These are phyloP conservation scores for Psettodes erumei DNA, from an alignment of 2,113 vertebrate genomes.

Conservation along the genomic window DNA sequence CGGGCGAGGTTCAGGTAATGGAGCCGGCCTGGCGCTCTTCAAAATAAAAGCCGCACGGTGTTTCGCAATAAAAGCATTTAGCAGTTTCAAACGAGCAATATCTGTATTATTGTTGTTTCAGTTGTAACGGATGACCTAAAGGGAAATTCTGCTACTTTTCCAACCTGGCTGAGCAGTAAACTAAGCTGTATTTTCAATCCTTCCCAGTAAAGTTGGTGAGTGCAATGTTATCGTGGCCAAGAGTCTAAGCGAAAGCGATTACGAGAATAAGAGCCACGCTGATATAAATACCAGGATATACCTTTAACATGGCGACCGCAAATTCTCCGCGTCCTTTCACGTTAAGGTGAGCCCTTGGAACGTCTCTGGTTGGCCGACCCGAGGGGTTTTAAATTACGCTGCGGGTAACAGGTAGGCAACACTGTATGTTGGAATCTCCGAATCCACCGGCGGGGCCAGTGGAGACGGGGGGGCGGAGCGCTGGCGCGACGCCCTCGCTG, in stretches of 20 bases:
- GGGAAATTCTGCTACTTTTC: not conserved
- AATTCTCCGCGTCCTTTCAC: not conserved
- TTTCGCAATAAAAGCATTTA: not conserved
- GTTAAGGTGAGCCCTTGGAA: conserved; percentile 20
- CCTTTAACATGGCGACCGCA: not conserved
- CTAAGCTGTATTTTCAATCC: not conserved
- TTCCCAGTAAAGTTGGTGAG: too few relatives aligned
- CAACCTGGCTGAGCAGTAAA: not conserved
- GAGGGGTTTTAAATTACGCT: conserved; percentile 2
- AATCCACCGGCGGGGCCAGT: not conserved
- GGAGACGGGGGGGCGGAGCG: not conserved
- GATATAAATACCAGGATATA: not conserved
- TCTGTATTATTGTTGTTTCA: not conserved
- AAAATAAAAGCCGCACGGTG: not conserved
- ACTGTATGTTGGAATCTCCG: not conserved
- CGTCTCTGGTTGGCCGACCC: not conserved
- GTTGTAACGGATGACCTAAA: not conserved
- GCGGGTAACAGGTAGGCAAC: not conserved
- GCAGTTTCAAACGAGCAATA: too few relatives aligned
- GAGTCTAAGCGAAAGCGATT: too few relatives aligned
- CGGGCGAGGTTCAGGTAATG: not conserved
- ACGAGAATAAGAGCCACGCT: not conserved
- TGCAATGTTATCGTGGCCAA: too few relatives aligned
- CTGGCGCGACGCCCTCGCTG: not conserved
- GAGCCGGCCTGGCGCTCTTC: not conserved